Percentiles rank a stretch among this genome's conserved stretches.
Evolutionary conservation across 2,113 vertebrate genomes (phyloP).

Genomic region (Nesogale talazaci): DNA sequence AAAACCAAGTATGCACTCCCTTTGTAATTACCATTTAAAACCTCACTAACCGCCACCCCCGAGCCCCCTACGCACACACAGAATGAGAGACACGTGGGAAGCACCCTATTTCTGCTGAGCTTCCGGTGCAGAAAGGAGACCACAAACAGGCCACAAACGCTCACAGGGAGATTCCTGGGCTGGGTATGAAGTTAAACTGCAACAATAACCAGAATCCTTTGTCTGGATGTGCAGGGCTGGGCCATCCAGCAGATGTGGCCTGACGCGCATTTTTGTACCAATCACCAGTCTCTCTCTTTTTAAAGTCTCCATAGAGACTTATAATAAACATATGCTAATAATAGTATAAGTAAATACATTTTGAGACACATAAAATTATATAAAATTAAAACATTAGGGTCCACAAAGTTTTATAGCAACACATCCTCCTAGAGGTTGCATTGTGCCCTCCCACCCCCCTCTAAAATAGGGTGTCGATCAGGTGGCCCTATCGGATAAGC

Average conservation of each 20-base stretch:
- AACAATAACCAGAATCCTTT: not conserved
- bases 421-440: not conserved
- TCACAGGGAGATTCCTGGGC: not conserved
- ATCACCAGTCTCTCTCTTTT: not conserved
- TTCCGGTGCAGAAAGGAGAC: not conserved
- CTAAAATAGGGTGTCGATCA: not conserved
- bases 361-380: not conserved
- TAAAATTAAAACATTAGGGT: not conserved
- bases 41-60: not conserved
- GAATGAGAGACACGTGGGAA: not conserved
- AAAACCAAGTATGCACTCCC: not conserved
- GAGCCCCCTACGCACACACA: not conserved
- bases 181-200: not conserved
- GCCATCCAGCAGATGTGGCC: not conserved
- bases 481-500: no score
- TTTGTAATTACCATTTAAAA: slow-evolving; percentile 1
- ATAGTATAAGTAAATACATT: not conserved
- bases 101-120: not conserved
- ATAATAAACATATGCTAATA: not conserved
- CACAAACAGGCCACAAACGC: not conserved
- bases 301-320: not conserved
- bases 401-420: not conserved
- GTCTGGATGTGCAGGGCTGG: not conserved
- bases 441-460: not conserved
- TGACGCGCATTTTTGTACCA: not conserved